A percentile compares a stretch with the other conserved stretches of the same genome.
Conservation (phyloP, 2,113 vertebrate species). For the Dascyllus trimaculatus region DNA sequence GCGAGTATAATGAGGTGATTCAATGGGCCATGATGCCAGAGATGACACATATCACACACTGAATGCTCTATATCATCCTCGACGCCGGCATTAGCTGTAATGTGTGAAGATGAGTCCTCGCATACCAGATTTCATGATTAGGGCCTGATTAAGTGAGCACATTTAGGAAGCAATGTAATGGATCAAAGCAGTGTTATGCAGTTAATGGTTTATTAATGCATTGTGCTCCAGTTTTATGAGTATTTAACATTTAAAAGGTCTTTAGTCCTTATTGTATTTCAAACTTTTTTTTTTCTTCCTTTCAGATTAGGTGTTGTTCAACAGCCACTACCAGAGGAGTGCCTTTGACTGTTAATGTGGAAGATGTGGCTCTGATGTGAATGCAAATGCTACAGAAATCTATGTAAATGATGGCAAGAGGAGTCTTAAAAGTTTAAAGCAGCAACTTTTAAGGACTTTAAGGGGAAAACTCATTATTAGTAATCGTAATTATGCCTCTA, state of each 20-base stretch:
- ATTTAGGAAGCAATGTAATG: constrained; percentile 32
- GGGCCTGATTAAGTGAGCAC: constrained; percentile 21
- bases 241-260: constrained; percentile 53
- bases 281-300: constrained; percentile 18
- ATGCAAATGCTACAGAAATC: not conserved
- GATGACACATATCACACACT: constrained; percentile 5
- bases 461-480: not conserved
- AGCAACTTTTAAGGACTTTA: not conserved
- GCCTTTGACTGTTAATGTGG: not conserved
- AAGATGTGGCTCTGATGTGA: not conserved
- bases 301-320: not conserved
- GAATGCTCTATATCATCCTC: not conserved
- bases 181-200: constrained; percentile 38
- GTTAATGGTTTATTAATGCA: constrained; percentile 57
- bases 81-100: not conserved
- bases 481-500: not conserved
- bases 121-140: constrained; percentile 40
- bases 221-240: constrained; percentile 12
- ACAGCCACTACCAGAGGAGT: not conserved
- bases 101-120: constrained; percentile 21
- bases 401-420: not conserved
- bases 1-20: constrained; percentile 26
- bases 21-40: constrained; percentile 20
- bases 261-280: constrained; percentile 13
- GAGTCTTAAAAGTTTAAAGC: not conserved